A percentile compares a stretch with the other conserved stretches of the same genome.
These are phyloP conservation scores for Cydia fagiglandana DNA, from an alignment of 1,140 invertebrate species.

Conservation along the genomic window DNA sequence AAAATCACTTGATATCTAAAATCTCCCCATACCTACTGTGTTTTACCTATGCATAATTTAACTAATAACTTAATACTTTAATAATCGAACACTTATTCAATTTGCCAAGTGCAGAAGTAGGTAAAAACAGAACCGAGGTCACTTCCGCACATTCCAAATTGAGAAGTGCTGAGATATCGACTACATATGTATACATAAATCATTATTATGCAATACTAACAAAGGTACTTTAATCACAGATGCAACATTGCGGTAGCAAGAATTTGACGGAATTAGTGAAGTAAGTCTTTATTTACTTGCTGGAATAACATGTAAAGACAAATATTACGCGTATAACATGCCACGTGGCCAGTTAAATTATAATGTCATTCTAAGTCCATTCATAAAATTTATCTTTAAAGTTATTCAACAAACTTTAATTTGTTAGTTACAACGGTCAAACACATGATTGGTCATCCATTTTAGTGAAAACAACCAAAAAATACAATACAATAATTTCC, in stretches of 20 bases:
- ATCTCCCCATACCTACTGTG: conserved; percentile 10
- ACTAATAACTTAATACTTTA: conserved; percentile 13
- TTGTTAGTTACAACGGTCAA: conserved; percentile 25
- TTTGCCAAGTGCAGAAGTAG: conserved; percentile 40
- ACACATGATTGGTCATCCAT: background rate
- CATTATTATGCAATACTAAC: conserved; percentile 49
- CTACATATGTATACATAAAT: conserved; percentile 33
- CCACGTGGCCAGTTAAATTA: background rate
- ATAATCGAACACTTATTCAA: conserved; percentile 32
- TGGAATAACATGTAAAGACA: conserved; percentile 49
- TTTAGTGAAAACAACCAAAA: background rate
- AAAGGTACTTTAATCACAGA: conserved; percentile 65
- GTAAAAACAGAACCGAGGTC: conserved; percentile 3
- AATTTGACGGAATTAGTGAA: conserved; percentile 34
- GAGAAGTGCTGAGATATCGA: conserved; percentile 28
- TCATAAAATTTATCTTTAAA: conserved; percentile 51
- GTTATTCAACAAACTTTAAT: conserved; percentile 34
- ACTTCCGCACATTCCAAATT: conserved; percentile 41
- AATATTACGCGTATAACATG: conserved; percentile 34
- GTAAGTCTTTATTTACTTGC: background rate
- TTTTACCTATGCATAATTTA: conserved; percentile 27
- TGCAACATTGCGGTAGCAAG: conserved; percentile 61
- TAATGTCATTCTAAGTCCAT: background rate
- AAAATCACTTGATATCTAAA: conserved; percentile 20
- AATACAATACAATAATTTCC: background rate